Percentiles rank a stretch among this genome's conserved stretches.
These are phyloP conservation scores for Drosophila dives DNA, from an alignment of 2,888 invertebrate genomes.

Conservation along the genomic window DNA sequence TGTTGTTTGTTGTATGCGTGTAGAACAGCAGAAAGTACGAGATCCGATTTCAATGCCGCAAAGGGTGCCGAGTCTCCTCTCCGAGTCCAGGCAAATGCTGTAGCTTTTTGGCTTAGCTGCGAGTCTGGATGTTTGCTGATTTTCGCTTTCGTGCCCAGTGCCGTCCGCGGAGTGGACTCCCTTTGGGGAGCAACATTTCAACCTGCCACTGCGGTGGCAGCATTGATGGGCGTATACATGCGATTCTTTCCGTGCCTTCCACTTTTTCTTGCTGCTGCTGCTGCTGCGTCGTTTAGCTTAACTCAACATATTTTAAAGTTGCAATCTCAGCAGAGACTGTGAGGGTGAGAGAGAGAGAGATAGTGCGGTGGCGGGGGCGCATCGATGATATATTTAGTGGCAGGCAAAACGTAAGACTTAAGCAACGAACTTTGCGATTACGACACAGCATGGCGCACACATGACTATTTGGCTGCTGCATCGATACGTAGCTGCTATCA, in stretches of 20 bases:
- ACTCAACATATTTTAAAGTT: constrained; percentile 77
- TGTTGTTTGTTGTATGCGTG: constrained; percentile 78
- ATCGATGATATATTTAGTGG: constrained; percentile 81
- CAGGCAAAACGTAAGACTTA: constrained; percentile 78
- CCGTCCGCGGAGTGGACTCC: constrained; percentile 36
- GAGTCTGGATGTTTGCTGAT: constrained; percentile 16
- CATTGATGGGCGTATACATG: constrained; percentile 82
- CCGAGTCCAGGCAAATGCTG: constrained; percentile 41
- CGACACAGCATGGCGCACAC: constrained; percentile 79
- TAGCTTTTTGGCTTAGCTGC: constrained; percentile 5
- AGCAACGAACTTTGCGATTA: constrained; percentile 80
- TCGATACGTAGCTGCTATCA: constrained; percentile 31
- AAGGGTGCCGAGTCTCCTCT: constrained; percentile 37
- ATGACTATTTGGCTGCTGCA: constrained; percentile 53
- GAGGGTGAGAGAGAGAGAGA: not conserved
- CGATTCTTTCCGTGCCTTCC: constrained; percentile 78
- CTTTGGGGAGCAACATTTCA: constrained; percentile 75
- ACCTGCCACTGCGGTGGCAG: constrained; percentile 82
- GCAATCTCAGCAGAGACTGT: constrained; percentile 42
- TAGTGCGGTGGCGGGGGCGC: constrained; percentile 48
- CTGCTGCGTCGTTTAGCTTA: constrained; percentile 74
- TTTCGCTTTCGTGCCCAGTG: constrained; percentile 82
- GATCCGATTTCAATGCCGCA: constrained; percentile 77
- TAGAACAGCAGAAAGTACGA: constrained; percentile 80
- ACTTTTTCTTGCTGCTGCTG: constrained; percentile 47